A percentile compares a stretch with the other conserved stretches of the same genome.
Evolutionary conservation across 2,113 vertebrate species (phyloP).

Genomic region (Lates calcarifer): DNA sequence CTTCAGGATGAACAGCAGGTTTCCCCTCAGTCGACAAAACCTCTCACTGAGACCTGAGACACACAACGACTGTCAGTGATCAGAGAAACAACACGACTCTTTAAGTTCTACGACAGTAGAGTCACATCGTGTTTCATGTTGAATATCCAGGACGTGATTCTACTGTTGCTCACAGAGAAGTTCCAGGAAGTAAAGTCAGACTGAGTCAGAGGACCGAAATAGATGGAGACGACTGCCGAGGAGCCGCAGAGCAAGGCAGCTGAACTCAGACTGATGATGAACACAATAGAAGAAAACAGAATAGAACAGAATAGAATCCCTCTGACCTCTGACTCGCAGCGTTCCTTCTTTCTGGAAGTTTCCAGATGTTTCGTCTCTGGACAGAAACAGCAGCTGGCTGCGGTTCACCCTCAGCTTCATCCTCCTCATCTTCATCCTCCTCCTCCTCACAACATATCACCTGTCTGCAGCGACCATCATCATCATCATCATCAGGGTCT

Average conservation of each 20-base stretch:
- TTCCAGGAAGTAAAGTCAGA: conserved; percentile 48
- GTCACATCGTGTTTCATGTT: too few relatives aligned
- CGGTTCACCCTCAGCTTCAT: conserved; percentile 43
- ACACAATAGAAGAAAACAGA: not conserved
- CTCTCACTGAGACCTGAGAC: conserved; percentile 20
- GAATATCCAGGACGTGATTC: too few relatives aligned
- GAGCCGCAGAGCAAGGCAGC: not conserved
- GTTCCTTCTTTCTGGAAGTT: conserved; percentile 40
- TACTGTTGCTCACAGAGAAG: not conserved
- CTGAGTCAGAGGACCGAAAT: conserved; percentile 38
- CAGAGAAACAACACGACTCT: too few relatives aligned
- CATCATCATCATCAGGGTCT: too few relatives aligned
- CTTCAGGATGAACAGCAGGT: conserved; percentile 56
- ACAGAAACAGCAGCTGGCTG: conserved; percentile 33
- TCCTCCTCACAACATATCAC: not conserved
- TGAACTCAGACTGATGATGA: too few relatives aligned
- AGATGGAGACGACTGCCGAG: not conserved
- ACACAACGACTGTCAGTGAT: not conserved
- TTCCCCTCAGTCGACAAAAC: conserved; percentile 54
- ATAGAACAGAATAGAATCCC: not conserved
- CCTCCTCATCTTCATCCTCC: conserved; percentile 24
- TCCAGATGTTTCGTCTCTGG: conserved; percentile 29
- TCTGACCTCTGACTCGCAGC: conserved; percentile 7
- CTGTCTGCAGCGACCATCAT: not conserved
- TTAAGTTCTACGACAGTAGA: not conserved